Percentiles rank a stretch among this genome's conserved stretches.
These are phyloP conservation scores for Castor canadensis DNA, from an alignment of 2,113 vertebrate species.

Conservation along the genomic window DNA sequence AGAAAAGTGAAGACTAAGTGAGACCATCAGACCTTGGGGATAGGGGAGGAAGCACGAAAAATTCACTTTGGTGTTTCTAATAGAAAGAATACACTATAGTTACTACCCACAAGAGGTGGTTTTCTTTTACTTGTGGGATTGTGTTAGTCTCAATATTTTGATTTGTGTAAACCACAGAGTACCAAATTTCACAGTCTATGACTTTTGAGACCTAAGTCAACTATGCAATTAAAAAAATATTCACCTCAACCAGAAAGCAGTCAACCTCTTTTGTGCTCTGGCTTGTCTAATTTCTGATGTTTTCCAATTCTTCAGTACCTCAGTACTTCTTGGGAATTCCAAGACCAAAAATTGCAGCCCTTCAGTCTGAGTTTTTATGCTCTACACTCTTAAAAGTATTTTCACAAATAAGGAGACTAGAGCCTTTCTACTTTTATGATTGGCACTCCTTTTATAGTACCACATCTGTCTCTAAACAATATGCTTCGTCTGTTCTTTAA, in stretches of 20 bases:
- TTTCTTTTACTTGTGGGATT: conserved; percentile 20
- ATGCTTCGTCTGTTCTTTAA: not conserved
- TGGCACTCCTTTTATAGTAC: not conserved
- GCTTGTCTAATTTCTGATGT: not conserved
- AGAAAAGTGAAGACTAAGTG: not conserved
- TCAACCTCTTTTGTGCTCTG: not conserved
- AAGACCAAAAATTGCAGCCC: not conserved
- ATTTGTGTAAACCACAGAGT: conserved; percentile 3
- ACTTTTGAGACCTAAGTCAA: conserved; percentile 23
- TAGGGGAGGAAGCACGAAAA: not conserved
- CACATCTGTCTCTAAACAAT: not conserved
- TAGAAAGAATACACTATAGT: not conserved
- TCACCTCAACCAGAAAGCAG: not conserved
- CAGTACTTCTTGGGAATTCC: not conserved
- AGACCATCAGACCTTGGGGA: not conserved
- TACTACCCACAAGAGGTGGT: not conserved
- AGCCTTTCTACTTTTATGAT: not conserved
- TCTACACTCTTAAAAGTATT: not conserved
- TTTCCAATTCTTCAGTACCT: not conserved
- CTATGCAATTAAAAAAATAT: conserved; percentile 41
- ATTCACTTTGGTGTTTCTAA: not conserved
- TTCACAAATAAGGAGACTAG: not conserved
- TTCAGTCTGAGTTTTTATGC: not conserved
- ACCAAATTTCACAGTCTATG: not conserved
- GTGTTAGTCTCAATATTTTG: not conserved